Evolutionary conservation across 2,888 invertebrate genomes (phyloP), one percentile per base, ranked within the genome.

Genomic region (Lithodes maja): DNA sequence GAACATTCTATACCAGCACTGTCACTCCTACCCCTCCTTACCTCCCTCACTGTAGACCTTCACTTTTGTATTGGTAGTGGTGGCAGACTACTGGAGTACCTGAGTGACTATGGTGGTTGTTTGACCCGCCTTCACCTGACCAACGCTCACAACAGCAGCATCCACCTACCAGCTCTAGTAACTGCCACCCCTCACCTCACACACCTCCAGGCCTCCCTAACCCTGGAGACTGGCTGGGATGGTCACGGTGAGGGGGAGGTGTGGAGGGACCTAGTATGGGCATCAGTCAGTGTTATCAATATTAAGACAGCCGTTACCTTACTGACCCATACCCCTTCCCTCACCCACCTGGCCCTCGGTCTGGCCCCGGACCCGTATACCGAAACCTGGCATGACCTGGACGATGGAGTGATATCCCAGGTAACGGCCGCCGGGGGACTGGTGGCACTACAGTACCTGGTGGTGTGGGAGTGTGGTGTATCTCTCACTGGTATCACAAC

Each of bases 351-450:
- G 33, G 82, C 78, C 52, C 54, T 90, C 12, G 53, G n/a, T 33
- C 86, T 88, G 2, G 15, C 17, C 7, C 83, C 86, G 5, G 78
- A 83, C 61, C 86, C 88, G 0, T 90, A 90, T 83, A 12, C n/a
- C 17, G 90, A 90, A 49, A 88, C 90, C 33, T 85, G 55, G 52
- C 71, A 83, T 33, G 54, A 82, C 50, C 81, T 90, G 12, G 75
- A 90, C 52, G 90, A 90, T 52, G 74, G 83, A 12, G 75, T 89
- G 2, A 17, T 90, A 2, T 71, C 52, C 12, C 61, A 89, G 5
- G 75, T 80, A 12, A n/a, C 61, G 3, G 12, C 17, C 9, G 52
- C 52, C 1, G 88, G 69, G 12, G 88, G 83, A 2, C 82, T 90
- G 1, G 71, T 3, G 3, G 2, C 17, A 12, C 33, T 90, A 9